Evolutionary conservation across 2,113 vertebrate species (phyloP).

Genomic region (Rousettus leschenaultii): DNA sequence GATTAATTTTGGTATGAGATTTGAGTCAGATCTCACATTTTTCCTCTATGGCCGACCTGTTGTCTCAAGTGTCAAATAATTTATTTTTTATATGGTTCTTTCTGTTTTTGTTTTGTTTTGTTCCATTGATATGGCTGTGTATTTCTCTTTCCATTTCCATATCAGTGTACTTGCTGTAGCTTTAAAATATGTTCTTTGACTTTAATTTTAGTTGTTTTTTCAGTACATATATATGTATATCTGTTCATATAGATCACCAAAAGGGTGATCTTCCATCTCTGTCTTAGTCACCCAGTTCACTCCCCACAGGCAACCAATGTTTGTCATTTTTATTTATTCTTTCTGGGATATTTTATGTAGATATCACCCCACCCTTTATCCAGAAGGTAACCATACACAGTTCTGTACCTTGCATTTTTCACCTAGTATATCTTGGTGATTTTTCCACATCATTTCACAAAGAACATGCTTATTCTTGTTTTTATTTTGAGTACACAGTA

Average conservation of each 20-base stretch:
- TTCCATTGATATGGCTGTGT: background rate
- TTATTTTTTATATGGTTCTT: background rate
- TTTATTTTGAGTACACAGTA: background rate
- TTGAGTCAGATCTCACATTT: background rate
- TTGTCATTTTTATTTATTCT: background rate
- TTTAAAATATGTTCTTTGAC: background rate
- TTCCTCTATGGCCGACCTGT: background rate
- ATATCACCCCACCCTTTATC: background rate
- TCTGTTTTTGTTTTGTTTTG: background rate
- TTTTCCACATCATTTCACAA: background rate
- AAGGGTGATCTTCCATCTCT: background rate
- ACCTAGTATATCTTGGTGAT: background rate
- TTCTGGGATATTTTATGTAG: background rate
- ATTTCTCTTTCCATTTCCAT: background rate
- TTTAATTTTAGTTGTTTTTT: slow-evolving; percentile 23
- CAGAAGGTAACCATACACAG: background rate
- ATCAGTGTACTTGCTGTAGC: background rate
- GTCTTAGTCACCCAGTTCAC: background rate
- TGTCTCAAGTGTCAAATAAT: background rate
- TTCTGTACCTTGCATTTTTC: background rate
- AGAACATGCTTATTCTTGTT: background rate
- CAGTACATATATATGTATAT: background rate
- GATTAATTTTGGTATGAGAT: background rate
- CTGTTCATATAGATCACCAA: background rate
- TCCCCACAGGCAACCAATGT: background rate